These are phyloP conservation scores for Halcyon leucocephala DNA, from an alignment of 2,797 vertebrate genomes.

Conservation along the genomic window DNA sequence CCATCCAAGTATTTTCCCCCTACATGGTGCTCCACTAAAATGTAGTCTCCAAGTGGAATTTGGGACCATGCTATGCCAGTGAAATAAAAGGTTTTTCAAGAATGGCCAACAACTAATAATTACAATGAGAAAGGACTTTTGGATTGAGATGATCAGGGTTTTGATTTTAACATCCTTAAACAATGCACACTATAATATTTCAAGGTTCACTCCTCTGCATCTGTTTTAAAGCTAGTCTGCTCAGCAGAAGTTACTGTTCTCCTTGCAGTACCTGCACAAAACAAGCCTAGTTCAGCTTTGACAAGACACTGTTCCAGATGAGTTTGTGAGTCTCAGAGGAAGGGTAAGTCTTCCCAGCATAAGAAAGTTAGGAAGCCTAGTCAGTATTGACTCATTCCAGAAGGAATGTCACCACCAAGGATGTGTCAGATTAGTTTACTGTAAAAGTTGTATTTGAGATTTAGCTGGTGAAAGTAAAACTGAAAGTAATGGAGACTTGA, in stretches of 20 bases:
- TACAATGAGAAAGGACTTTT: background rate
- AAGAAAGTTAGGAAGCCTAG: background rate
- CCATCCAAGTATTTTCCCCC: background rate
- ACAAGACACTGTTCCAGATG: background rate
- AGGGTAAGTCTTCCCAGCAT: background rate
- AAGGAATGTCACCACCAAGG: background rate
- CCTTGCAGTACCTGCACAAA: background rate
- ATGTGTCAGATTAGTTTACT: background rate
- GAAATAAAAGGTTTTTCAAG: background rate
- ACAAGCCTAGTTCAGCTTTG: background rate
- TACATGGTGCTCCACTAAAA: background rate
- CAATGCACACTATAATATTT: background rate
- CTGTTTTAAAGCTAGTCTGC: background rate
- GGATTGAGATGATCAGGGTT: background rate
- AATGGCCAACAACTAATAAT: background rate
- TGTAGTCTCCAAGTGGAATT: background rate
- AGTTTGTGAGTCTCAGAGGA: background rate
- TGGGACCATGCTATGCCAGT: background rate
- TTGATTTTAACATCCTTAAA: background rate
- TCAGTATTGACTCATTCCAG: background rate
- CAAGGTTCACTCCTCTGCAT: background rate
- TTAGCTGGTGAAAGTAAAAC: background rate
- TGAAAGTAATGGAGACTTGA: background rate
- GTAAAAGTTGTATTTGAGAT: background rate
- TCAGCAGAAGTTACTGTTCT: background rate